Base-by-base conservation (phyloP, 2,888 invertebrate genomes). In the Danaus chrysippus region DNA sequence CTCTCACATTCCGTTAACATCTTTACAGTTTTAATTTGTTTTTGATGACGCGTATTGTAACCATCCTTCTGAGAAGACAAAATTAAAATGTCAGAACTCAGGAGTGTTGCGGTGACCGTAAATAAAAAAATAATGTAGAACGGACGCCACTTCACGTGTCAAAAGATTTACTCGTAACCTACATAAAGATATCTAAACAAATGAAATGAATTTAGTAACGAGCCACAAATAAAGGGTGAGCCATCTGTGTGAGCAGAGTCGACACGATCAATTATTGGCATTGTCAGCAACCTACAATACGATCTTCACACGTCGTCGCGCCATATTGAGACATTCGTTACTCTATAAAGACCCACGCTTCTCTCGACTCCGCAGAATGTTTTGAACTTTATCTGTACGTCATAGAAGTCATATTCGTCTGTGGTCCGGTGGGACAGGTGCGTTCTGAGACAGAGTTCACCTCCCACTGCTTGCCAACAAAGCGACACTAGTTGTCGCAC, bases 381-480 rank as follows among this genome's bases (percentile, higher is more conserved):
- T 61, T 73, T 70, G 67, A 56, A 75, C 73, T 72, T 75, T 79
- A 74, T 67, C 62, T 70, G 69, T 55, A 61, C 68, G 68, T 67
- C 70, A 75, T 79, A 82, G 74, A 76, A 73, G 69, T 66, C 63
- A 72, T 74, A 76, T 73, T 76, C 59, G 73, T 72, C 65, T 75
- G 63, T 67, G 71, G 70, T 57, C 58, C 58, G 19, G 59, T 65
- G 71, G 71, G 87, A 89, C 90, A 91, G 89, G 89, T 91, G 89
- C 84, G 84, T 79, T 84, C 79, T 68, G 80, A 83, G 82, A 81
- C 76, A 81, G 73, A 81, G 78, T 70, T 75, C 78, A 73, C 87
- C 89, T 88, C 89, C 89, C 89, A 89, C 89, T 85, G 90, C 75
- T 83, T 79, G 79, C 74, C 80, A 75, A 88, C 87, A 89, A 89